Base-by-base conservation (phyloP, 2,797 vertebrate species). In the Urocyon cinereoargenteus region DNA sequence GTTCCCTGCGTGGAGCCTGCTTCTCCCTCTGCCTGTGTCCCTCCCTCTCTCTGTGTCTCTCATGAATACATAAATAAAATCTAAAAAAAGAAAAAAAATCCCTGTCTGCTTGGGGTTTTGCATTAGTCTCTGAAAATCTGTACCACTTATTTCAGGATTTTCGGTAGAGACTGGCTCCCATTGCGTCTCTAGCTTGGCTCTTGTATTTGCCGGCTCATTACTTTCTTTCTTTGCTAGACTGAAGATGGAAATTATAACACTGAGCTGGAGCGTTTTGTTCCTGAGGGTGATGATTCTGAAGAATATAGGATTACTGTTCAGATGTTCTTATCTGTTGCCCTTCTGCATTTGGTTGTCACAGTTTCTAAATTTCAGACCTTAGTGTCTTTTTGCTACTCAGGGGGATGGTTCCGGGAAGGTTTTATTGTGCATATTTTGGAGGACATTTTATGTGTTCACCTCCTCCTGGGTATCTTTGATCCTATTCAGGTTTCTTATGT, bases 141-240 rank as follows among this genome's bases (percentile, higher is more conserved):
- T 26, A 66, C 61, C 5, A 1, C 57, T 85, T 36, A 66, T 62
- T 82, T 90, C 21, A 83, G 87, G 26, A n/a, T 90, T 86, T 87
- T 82, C 59, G 4, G 0, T 14, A 2, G 26, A 77, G n/a, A 8
- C 85, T 64, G 61, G 36, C 81, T 87, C 77, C 55, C 0, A 2
- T 5, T 14, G 45, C 2, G 1, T 72, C 84, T 87, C 86, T 87
- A 59, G 68, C 61, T 36, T 12, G 13, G 70, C 68, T 34, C 36
- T 91, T 86, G 4, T 8, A 61, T 77, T 95, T 86, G 95, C 82
- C 0, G 6, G 51, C 49, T 94, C 72, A 5, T 81, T 28, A 34
- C 72, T 90, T 94, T 87, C 85, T 83, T 94, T 92, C 78, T 85
- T 94, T 92, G 82, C 70, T 87, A 26, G 79, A 55, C 10, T 61